Percentiles rank a stretch among this genome's conserved stretches.
These are phyloP conservation scores for Hyles lineata DNA, from an alignment of 2,888 invertebrate genomes.

Conservation along the genomic window DNA sequence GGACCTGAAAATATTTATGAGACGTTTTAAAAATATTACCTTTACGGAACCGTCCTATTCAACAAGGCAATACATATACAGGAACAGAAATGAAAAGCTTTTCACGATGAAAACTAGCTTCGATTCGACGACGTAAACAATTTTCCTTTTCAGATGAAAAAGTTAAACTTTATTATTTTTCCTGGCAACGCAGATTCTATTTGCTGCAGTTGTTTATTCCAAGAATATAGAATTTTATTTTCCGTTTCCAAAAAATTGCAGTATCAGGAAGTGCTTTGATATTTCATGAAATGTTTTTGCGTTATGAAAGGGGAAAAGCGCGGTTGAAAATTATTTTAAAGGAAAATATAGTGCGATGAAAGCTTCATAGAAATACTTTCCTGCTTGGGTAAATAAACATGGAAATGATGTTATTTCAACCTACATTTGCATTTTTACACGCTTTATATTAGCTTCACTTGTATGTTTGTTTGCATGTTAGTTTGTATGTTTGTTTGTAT, in stretches of 20 bases:
- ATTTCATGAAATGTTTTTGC: background rate
- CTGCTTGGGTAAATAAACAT: background rate
- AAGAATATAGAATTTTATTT: background rate
- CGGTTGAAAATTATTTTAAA: background rate
- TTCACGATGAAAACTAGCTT: constrained; percentile 3
- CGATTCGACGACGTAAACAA: constrained; percentile 29
- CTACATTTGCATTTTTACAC: no score
- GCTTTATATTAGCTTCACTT: no score
- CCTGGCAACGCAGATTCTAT: background rate
- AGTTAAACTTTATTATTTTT: background rate
- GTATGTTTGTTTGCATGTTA: no score
- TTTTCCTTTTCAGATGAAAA: background rate
- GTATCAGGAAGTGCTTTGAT: background rate
- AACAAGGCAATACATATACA: background rate
- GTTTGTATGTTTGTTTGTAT: no score
- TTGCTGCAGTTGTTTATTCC: background rate
- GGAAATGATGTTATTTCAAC: no score
- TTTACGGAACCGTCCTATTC: background rate
- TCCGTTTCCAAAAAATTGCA: background rate
- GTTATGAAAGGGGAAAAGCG: background rate
- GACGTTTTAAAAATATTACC: background rate
- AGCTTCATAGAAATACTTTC: background rate
- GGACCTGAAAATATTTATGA: no score
- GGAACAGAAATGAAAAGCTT: background rate
- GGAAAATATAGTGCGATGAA: background rate